Conservation (phyloP, 2,113 vertebrate species). For the Chaetorhynchus papuensis region DNA sequence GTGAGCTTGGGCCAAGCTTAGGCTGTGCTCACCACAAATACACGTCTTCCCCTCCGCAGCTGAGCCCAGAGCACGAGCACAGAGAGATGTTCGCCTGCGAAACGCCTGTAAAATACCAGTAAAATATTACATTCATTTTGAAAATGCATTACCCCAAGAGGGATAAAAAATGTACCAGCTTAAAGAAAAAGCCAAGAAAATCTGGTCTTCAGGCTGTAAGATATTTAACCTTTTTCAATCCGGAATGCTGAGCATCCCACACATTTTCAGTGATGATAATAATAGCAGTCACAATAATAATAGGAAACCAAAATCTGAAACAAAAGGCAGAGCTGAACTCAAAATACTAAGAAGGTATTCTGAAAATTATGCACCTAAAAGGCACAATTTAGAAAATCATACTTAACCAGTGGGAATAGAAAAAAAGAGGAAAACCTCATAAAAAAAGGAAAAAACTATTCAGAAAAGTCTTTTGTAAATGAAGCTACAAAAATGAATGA, state of each 20-base stretch:
- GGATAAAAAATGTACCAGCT: background rate
- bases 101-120: background rate
- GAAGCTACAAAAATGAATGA: background rate
- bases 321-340: background rate
- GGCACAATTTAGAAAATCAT: background rate
- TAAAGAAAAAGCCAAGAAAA: background rate
- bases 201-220: background rate
- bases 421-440: background rate
- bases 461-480: background rate
- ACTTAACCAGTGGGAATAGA: background rate
- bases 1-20: background rate
- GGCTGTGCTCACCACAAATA: background rate
- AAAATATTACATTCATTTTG: background rate
- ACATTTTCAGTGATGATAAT: background rate
- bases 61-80: background rate
- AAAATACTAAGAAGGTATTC: background rate
- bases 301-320: background rate
- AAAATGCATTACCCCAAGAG: background rate
- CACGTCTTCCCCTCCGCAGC: fast-evolving
- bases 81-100: fast-evolving
- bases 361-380: background rate
- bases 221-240: background rate
- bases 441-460: background rate
- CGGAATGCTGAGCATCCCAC: background rate
- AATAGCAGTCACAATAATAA: background rate